phyloP scores from a whole-genome alignment of 2,797 vertebrate genomes.

The Esox lucius region DNA sequence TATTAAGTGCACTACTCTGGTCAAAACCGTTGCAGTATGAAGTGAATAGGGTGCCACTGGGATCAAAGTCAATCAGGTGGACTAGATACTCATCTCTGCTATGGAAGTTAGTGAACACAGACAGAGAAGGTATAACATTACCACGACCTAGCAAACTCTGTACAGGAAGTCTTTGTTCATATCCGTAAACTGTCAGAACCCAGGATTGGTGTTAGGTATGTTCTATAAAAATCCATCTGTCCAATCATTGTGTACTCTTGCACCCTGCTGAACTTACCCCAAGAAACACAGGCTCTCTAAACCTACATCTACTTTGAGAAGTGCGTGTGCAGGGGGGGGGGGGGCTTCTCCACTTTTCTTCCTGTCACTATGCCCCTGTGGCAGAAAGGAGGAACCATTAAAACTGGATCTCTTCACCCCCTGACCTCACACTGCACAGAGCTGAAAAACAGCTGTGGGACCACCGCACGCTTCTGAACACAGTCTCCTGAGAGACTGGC shows the following conservation, averaged over 20 bases:
- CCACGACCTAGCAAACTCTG: background rate
- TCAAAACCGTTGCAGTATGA: background rate
- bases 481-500: conserved; percentile 35
- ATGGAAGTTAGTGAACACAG: background rate
- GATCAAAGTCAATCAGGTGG: background rate
- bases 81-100: background rate
- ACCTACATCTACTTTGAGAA: background rate
- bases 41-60: background rate
- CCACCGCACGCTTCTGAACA: conserved; percentile 46
- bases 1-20: background rate
- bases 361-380: conserved; percentile 1
- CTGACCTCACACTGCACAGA: conserved; percentile 55
- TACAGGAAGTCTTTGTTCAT: background rate
- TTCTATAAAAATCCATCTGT: background rate
- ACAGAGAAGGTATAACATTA: background rate
- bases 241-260: background rate
- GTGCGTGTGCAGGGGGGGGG: too few relatives aligned
- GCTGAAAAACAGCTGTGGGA: conserved; percentile 66
- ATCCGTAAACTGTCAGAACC: background rate
- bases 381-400: conserved; percentile 50
- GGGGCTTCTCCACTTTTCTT: conserved; percentile 6
- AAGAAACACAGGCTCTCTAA: background rate
- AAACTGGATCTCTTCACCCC: conserved; percentile 58
- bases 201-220: background rate
- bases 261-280: background rate